phyloP scores from a whole-genome alignment of 2,888 invertebrate species.

The Coleophora flavipennella region DNA sequence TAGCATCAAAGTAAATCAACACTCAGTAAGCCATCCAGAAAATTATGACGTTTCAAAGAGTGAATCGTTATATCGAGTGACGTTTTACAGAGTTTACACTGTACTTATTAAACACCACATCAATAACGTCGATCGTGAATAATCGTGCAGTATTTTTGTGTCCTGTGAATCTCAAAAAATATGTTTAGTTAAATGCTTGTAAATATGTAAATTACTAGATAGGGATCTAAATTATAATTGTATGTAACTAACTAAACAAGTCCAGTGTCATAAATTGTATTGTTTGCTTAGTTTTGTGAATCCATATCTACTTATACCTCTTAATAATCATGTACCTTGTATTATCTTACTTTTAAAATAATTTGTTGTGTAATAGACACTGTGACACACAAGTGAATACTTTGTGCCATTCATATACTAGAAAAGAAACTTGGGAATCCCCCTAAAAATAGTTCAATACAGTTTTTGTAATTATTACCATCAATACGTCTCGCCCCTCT shows the following conservation, averaged over 20 bases:
- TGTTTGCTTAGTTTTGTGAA: slow-evolving; percentile 12
- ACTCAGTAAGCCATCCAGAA: no score
- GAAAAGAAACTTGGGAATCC: not conserved
- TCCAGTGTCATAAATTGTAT: slow-evolving; percentile 62
- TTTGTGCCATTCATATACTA: slow-evolving; percentile 54
- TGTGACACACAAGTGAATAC: slow-evolving; percentile 56
- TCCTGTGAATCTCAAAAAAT: slow-evolving; percentile 8
- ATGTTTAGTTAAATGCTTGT: slow-evolving; percentile 34
- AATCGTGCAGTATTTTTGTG: no score
- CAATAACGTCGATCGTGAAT: no score
- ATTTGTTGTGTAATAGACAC: slow-evolving; percentile 7
- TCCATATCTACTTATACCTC: slow-evolving; percentile 17
- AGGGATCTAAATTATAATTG: slow-evolving; percentile 22
- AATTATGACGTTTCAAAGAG: no score
- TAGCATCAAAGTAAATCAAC: no score
- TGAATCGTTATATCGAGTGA: no score
- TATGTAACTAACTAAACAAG: slow-evolving; percentile 31
- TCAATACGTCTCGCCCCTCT: no score
- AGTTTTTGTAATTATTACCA: no score
- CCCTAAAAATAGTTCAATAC: no score
- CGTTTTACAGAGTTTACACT: no score
- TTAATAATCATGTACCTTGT: slow-evolving; percentile 4
- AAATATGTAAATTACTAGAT: slow-evolving; percentile 55
- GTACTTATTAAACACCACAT: no score
- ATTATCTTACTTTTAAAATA: not conserved